Percentiles rank a stretch among this genome's conserved stretches.
phyloP scores from a whole-genome alignment of 2,888 invertebrate genomes.

The Exephanes ischioxanthus region DNA sequence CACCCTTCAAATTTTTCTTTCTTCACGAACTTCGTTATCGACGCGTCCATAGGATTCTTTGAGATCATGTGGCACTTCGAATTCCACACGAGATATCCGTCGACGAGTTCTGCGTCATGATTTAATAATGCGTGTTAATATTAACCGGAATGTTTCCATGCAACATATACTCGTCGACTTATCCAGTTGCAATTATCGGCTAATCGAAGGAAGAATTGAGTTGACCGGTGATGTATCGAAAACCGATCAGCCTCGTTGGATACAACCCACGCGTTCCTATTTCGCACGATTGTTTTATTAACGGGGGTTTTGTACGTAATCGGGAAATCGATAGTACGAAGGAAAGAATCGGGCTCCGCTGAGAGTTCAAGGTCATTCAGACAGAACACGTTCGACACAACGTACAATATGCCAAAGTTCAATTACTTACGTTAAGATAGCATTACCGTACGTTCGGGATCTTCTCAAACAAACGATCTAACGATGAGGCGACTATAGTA shows the following conservation, averaged over 20 bases:
- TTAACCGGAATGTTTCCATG: neutral
- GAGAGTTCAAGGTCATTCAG: conserved; percentile 1
- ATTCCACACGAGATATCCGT: conserved; percentile 87
- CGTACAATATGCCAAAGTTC: too few relatives aligned
- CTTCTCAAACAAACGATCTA: too few relatives aligned
- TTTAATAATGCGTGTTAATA: neutral
- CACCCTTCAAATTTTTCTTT: conserved; percentile 87
- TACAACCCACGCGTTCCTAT: neutral
- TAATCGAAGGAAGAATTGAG: neutral
- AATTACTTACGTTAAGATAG: too few relatives aligned
- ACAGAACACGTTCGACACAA: neutral
- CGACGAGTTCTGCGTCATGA: conserved; percentile 73
- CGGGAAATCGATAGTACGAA: neutral
- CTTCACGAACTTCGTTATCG: conserved; percentile 86
- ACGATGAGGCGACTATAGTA: too few relatives aligned
- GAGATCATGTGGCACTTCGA: conserved; percentile 88
- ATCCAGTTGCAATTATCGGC: neutral
- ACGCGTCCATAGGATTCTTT: conserved; percentile 86
- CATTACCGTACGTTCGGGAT: too few relatives aligned
- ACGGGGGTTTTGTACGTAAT: conserved; percentile 7
- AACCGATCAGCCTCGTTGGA: neutral
- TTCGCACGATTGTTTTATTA: neutral
- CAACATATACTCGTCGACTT: neutral
- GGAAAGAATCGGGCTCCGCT: neutral
- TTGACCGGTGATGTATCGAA: neutral